Conservation (phyloP, 2,888 invertebrate genomes). For the Conus canariensis region DNA sequence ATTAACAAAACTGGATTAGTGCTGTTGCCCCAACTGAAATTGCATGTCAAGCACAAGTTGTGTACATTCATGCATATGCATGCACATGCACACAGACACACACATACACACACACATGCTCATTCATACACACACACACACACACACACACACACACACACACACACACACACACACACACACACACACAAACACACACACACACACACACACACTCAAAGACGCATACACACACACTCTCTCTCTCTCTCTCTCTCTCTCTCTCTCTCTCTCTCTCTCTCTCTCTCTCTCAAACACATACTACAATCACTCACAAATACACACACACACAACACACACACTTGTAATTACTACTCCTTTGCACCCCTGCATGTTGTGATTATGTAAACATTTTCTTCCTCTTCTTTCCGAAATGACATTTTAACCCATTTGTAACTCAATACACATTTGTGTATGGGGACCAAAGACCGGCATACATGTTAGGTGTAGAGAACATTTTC, state of each 20-base stretch:
- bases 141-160: conserved; percentile 18
- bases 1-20: too few relatives aligned
- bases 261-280: too few relatives aligned
- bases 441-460: too few relatives aligned
- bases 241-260: too few relatives aligned
- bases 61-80: neutral
- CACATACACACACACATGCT: neutral
- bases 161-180: neutral
- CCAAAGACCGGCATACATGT: too few relatives aligned
- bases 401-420: too few relatives aligned
- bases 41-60: too few relatives aligned
- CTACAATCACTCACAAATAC: neutral
- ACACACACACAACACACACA: neutral
- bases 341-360: neutral
- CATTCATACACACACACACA: neutral
- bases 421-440: too few relatives aligned
- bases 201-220: conserved; percentile 11
- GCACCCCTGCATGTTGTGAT: neutral
- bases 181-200: neutral
- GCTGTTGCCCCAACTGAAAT: too few relatives aligned
- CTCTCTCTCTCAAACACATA: too few relatives aligned
- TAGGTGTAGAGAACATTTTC: too few relatives aligned
- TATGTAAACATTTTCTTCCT: neutral
- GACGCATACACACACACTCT: neutral
- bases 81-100: neutral